A percentile compares a stretch with the other conserved stretches of the same genome.
These are phyloP conservation scores for Dipodomys stephensi DNA, from an alignment of 2,113 vertebrate species.

Conservation along the genomic window DNA sequence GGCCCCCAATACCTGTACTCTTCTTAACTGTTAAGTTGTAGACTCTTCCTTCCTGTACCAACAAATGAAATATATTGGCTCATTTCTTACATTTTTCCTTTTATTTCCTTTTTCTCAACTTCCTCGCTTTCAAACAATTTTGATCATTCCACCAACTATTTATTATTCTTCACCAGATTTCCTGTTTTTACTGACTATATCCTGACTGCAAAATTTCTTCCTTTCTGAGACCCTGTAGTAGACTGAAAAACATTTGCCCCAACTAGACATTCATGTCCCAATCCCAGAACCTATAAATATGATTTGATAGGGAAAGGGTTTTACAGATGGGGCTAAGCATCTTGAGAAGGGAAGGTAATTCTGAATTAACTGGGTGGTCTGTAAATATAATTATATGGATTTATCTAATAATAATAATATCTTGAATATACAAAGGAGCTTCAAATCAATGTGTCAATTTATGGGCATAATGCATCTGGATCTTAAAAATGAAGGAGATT, in stretches of 20 bases:
- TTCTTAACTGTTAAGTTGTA: not conserved
- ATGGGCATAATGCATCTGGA: not conserved
- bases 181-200: not conserved
- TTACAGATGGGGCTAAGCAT: not conserved
- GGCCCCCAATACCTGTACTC: not conserved
- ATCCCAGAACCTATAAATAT: not conserved
- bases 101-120: constrained; percentile 28
- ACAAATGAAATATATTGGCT: not conserved
- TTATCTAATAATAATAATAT: too few relatives aligned
- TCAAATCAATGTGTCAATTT: too few relatives aligned
- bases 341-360: not conserved
- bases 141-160: not conserved
- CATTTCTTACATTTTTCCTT: not conserved
- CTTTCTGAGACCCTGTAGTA: not conserved
- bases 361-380: not conserved
- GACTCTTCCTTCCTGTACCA: not conserved
- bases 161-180: constrained; percentile 7
- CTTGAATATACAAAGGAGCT: too few relatives aligned
- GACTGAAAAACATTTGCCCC: not conserved
- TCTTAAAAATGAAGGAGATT: not conserved
- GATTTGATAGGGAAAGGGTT: not conserved
- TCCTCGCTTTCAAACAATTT: constrained; percentile 38
- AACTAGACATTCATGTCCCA: not conserved
- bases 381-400: too few relatives aligned
- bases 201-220: not conserved